These are phyloP conservation scores for Mohoua ochrocephala DNA, from an alignment of 2,113 vertebrate species.

Conservation along the genomic window DNA sequence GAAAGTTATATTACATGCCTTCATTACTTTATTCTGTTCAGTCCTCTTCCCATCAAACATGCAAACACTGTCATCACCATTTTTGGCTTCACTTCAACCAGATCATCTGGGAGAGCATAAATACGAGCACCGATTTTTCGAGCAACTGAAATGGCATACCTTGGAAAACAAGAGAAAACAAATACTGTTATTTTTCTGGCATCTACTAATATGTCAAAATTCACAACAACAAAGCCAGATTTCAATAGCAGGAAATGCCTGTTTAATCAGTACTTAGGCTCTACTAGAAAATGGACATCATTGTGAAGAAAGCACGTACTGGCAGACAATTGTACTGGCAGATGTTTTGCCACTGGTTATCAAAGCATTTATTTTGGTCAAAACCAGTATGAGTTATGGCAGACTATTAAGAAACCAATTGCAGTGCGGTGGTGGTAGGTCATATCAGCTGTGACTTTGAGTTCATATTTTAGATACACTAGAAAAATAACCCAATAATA, in stretches of 20 bases:
- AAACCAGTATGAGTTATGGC: background rate
- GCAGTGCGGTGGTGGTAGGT: background rate
- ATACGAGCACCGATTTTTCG: slow-evolving; percentile 95
- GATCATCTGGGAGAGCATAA: slow-evolving; percentile 88
- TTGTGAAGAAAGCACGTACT: background rate
- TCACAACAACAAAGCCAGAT: background rate
- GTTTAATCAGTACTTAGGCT: background rate
- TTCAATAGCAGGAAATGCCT: background rate
- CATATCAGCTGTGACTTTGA: background rate
- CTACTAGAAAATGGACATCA: background rate
- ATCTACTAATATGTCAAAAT: background rate
- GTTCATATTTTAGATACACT: background rate
- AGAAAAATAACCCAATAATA: background rate
- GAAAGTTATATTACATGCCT: background rate
- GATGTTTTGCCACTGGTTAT: background rate
- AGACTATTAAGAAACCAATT: background rate
- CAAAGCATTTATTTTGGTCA: background rate
- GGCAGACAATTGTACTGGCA: background rate
- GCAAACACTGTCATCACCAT: slow-evolving; percentile 99
- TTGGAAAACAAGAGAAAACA: slow-evolving; percentile 61
- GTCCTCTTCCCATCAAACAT: slow-evolving; percentile 89
- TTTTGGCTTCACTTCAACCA: slow-evolving; percentile 95
- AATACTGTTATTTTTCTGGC: background rate
- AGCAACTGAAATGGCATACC: slow-evolving; percentile 93
- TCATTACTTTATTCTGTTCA: slow-evolving; percentile 82